Percentiles rank a stretch among this genome's conserved stretches.
These are phyloP conservation scores for Charadrius vociferus DNA, from an alignment of 2,113 vertebrate genomes.

Conservation along the genomic window DNA sequence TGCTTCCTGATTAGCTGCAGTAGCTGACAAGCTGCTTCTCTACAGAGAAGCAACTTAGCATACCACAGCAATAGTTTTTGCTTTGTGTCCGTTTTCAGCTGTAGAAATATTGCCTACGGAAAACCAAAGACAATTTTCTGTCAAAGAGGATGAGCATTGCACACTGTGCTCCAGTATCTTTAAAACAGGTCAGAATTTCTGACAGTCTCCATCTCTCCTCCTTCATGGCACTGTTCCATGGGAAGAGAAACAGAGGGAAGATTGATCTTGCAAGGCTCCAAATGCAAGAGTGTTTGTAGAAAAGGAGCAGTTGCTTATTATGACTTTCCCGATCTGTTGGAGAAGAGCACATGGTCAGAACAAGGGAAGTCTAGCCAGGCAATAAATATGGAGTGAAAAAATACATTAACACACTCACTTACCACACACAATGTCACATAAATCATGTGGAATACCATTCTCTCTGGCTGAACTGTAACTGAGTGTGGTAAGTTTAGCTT, in stretches of 20 bases:
- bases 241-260: constrained; percentile 9
- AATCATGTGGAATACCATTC: neutral
- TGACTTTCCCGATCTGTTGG: constrained; percentile 10
- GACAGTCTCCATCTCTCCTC: neutral
- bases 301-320: constrained; percentile 54
- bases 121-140: neutral
- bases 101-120: neutral
- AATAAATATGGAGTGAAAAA: constrained; percentile 30
- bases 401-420: constrained; percentile 1
- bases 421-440: constrained; percentile 46
- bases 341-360: constrained; percentile 16
- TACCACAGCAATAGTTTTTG: neutral
- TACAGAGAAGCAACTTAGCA: neutral
- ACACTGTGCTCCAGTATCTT: neutral
- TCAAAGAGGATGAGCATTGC: neutral
- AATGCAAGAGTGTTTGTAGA: constrained; percentile 42
- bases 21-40: neutral
- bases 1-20: neutral
- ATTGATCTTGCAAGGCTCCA: neutral
- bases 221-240: neutral
- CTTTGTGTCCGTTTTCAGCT: neutral
- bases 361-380: neutral
- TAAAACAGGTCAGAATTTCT: neutral
- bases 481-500: neutral
- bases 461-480: constrained; percentile 7